Conservation (phyloP, 2,888 invertebrate species). For the Trilocha varians region DNA sequence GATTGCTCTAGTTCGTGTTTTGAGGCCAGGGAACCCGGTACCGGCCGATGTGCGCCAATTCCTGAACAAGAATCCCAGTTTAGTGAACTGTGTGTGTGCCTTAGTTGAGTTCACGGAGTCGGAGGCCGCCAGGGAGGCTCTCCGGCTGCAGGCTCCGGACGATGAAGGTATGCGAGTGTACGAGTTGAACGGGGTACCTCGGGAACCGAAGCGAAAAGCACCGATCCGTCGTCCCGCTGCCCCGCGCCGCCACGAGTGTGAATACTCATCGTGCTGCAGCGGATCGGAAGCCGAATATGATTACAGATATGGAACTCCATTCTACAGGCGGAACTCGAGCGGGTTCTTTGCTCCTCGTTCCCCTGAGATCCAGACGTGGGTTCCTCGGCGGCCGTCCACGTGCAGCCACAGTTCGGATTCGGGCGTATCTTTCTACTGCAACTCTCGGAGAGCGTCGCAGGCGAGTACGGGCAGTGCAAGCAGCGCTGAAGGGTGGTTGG, state of each 20-base stretch:
- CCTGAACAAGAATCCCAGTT: constrained; percentile 90
- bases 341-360: constrained; percentile 62
- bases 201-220: constrained; percentile 83
- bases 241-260: constrained; percentile 77
- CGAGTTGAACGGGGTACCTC: constrained; percentile 81
- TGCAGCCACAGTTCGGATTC: constrained; percentile 77
- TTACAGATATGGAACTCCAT: constrained; percentile 57
- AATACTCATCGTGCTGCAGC: constrained; percentile 72
- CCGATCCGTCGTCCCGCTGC: constrained; percentile 71
- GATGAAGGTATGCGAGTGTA: constrained; percentile 80
- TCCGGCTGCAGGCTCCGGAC: constrained; percentile 75
- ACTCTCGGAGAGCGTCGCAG: constrained; percentile 74
- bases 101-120: constrained; percentile 93
- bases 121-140: constrained; percentile 87
- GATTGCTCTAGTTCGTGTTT: constrained; percentile 89
- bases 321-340: constrained; percentile 58
- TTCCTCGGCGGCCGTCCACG: constrained; percentile 75
- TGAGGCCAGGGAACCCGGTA: constrained; percentile 90
- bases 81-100: constrained; percentile 89
- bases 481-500: constrained; percentile 75
- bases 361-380: constrained; percentile 75
- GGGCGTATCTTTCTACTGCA: constrained; percentile 67
- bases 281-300: constrained; percentile 67
- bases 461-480: constrained; percentile 73
- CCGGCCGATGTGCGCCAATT: constrained; percentile 94